Evolutionary conservation across 2,888 invertebrate genomes (phyloP).

Genomic region (Pomacea canaliculata): DNA sequence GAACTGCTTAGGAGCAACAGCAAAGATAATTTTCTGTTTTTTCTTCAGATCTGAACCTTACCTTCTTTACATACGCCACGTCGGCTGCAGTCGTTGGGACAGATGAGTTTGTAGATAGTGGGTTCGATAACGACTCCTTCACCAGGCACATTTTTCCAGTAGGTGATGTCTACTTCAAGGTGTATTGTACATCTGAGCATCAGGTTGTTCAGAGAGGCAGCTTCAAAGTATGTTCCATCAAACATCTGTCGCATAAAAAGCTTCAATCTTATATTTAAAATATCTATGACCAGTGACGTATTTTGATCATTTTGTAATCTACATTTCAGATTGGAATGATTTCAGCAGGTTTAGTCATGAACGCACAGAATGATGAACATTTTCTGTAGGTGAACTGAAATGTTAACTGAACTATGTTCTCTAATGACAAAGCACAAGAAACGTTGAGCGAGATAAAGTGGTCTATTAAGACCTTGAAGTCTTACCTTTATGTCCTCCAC

Average conservation of each 20-base stretch:
- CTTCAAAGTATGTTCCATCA: conserved; percentile 39
- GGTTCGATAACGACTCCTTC: conserved; percentile 28
- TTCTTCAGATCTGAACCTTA: conserved; percentile 13
- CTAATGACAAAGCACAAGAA: no score
- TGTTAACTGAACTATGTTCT: no score
- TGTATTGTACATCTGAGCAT: conserved; percentile 37
- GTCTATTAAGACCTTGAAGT: no score
- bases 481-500: conserved; percentile 56
- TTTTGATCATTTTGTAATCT: no score
- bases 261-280: background rate
- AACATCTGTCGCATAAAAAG: conserved; percentile 37
- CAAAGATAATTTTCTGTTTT: no score
- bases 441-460: no score
- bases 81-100: conserved; percentile 45
- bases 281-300: background rate
- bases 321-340: no score
- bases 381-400: no score
- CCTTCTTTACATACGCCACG: conserved; percentile 45
- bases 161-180: conserved; percentile 34
- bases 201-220: conserved; percentile 38
- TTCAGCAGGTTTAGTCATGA: no score
- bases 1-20: no score
- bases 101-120: conserved; percentile 34
- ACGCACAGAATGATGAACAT: no score
- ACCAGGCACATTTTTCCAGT: conserved; percentile 33